Evolutionary conservation across 2,888 invertebrate species (phyloP), one percentile per base, ranked within the genome.

Genomic region (Plagodis dolabraria): DNA sequence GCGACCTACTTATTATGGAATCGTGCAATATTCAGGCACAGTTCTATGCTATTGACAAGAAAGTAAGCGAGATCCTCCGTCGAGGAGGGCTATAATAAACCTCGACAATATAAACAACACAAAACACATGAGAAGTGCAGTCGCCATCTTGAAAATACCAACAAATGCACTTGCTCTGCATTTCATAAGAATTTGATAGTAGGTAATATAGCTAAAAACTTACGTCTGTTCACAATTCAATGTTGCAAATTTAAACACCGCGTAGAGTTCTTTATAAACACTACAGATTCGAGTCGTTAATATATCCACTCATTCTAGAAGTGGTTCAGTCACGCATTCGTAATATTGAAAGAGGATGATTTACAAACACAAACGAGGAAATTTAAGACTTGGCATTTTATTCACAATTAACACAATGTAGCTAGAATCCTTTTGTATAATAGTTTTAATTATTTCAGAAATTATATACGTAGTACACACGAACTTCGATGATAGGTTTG

Each of bases 61-160:
- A 70, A 67, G 69, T 68, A n/a, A 42, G 44, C 46, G 43, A 61
- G 51, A 45, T 47, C 33, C 47, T 43, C 6, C 8, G 59, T 55
- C 35, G 58, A 50, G 22, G 22, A 22, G 22, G 22, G 44, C 53
- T 63, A 63, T 63, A 66, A 53, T 58, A 65, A 60, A 70, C 63
- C 65, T 68, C 64, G 63, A 68, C 38, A 74, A 74, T 53, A 71
- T 73, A 78, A 78, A 82, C 80, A 81, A 83, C 76, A 80, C 71
- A 77, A 76, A 76, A 69, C 68, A 69, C 65, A 71, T 63, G 64
- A 71, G 70, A 70, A 67, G 42, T 57, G 65, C 57, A 72, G 81
- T 84, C 83, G 91, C 91, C 91, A 91, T 91, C 79, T 91, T 91
- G 89, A 44, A 22, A 22, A 76, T 70, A 68, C 53, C 60, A 57